Conservation (phyloP, 2,113 vertebrate species). For the Verasper variegatus region DNA sequence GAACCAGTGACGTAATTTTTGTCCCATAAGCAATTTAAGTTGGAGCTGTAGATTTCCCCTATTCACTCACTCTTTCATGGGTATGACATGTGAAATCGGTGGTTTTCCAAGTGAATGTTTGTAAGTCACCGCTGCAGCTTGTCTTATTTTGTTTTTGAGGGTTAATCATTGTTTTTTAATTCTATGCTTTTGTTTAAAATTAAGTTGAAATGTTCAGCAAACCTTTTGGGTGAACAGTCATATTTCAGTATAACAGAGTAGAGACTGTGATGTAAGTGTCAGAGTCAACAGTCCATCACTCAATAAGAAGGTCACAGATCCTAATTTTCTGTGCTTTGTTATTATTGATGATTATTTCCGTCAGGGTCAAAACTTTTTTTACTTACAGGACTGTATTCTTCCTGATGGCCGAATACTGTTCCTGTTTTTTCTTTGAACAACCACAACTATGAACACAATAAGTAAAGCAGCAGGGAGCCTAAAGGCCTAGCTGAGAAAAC, state of each 20-base stretch:
- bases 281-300: not conserved
- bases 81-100: not conserved
- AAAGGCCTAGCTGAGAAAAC: not conserved
- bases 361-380: not conserved
- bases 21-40: constrained; percentile 20
- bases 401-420: not conserved
- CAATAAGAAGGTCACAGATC: not conserved
- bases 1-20: constrained; percentile 30
- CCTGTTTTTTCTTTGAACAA: not conserved
- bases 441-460: not conserved
- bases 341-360: constrained; percentile 1
- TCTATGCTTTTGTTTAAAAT: not conserved
- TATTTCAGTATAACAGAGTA: not conserved
- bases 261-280: not conserved
- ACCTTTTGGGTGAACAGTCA: not conserved
- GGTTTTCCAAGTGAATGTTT: not conserved
- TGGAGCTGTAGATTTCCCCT: not conserved
- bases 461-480: not conserved
- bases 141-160: too few species aligned
- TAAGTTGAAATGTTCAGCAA: not conserved
- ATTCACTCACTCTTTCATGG: not conserved
- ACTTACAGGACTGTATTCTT: not conserved
- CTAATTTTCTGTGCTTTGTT: not conserved
- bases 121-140: constrained; percentile 2
- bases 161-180: not conserved